Evolutionary conservation across 2,113 vertebrate genomes (phyloP), one percentile per base, ranked within the genome.

Genomic region (Clarias macrocephalus): DNA sequence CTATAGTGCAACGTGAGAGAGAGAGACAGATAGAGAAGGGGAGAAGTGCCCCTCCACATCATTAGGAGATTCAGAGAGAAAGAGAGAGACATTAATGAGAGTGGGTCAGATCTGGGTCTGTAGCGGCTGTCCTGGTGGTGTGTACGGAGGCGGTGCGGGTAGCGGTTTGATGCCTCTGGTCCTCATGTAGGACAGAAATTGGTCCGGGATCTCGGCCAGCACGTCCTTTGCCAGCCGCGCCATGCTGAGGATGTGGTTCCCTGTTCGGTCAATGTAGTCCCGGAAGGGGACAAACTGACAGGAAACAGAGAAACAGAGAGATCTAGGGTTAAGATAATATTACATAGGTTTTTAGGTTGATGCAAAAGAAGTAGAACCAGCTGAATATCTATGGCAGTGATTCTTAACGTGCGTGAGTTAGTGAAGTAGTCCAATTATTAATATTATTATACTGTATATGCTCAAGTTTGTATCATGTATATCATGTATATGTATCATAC

Each of bases 151-250:
- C 0, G 98, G 98, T 0, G 97, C 97, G 0, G 98, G 98, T 0
- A 94, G 96, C 1, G 98, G 98, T 93, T 99, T 99, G 95, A 99
- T 97, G 92, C 98, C 98, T 42, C 97, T 95, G 94, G 97, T 97
- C 88, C 96, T 95, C 98, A 99, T 99, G 93, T 99, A 99, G 88
- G 98, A 98, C 7, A 99, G 96, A 90, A 99, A 99, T 93, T 99
- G 98, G 92, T 99, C 98, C 0, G 98, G 98, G 87, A 99, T 97
- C 93, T 99, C 98, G 0, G 98, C 98, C 85, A 99, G 89, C n/a
- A 99, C 98, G 33, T 99, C 98, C 88, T 99, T 99, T 62, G 98
- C 98, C 80, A 99, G 93, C 60, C 98, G 96, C 56, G 98, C 98
- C 98, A 99, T 99, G 93, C 98, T 99, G 66, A 99, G 88, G 77